A percentile compares a stretch with the other conserved stretches of the same genome.
Conservation (phyloP, 2,888 invertebrate species). For the Lamproptera curius region DNA sequence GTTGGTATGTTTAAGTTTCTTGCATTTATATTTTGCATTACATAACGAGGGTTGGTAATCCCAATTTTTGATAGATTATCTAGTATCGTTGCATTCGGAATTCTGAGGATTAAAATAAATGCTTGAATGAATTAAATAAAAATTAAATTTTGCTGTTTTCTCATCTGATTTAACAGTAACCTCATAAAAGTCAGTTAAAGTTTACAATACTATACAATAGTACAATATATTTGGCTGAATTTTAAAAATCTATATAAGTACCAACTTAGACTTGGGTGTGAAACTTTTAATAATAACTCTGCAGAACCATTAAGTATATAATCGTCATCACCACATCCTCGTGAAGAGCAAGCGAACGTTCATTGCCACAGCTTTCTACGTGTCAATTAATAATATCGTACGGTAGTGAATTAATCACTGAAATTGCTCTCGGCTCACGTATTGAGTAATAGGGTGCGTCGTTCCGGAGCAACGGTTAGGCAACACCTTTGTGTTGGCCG, state of each 20-base stretch:
- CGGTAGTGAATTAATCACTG: conserved; percentile 13
- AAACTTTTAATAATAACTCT: not conserved
- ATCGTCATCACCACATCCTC: not conserved
- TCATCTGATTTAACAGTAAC: too few relatives aligned
- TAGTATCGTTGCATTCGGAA: too few relatives aligned
- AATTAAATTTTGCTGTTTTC: too few relatives aligned
- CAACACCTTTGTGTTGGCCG: conserved; percentile 25
- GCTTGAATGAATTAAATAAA: too few relatives aligned
- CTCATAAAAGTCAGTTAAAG: not conserved
- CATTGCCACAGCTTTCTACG: conserved; percentile 1
- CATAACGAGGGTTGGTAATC: too few relatives aligned
- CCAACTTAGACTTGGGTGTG: not conserved
- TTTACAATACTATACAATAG: not conserved
- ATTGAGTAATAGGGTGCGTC: conserved; percentile 13
- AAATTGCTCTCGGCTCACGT: conserved; percentile 9
- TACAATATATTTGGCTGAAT: not conserved
- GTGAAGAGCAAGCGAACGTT: not conserved
- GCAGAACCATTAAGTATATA: not conserved
- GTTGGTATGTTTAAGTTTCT: too few relatives aligned
- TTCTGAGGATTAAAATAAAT: too few relatives aligned
- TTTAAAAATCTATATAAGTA: not conserved
- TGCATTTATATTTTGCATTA: too few relatives aligned
- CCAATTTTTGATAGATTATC: too few relatives aligned
- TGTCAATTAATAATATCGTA: conserved; percentile 12
- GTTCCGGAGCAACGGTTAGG: conserved; percentile 23